Conservation (phyloP, 2,797 vertebrate species). For the Balearica regulorum region DNA sequence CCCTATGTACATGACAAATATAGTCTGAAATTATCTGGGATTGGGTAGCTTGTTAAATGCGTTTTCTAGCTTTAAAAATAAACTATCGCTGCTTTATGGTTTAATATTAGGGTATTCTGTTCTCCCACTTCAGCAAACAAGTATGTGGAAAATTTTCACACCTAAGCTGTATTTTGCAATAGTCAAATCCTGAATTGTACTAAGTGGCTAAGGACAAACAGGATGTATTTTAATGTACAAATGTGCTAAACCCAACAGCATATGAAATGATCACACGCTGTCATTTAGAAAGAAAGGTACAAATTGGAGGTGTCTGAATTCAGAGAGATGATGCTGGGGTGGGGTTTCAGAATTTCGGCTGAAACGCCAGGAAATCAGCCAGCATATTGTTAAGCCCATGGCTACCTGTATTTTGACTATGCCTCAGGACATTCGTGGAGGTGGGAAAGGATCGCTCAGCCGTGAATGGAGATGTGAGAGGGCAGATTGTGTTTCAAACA, state of each 20-base stretch:
- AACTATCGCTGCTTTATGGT: neutral
- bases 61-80: neutral
- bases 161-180: neutral
- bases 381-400: rapidly evolving
- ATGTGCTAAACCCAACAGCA: neutral
- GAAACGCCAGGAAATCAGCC: neutral
- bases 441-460: rapidly evolving
- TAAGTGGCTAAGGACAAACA: neutral
- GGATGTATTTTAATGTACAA: neutral
- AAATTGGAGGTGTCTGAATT: neutral
- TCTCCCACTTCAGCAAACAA: neutral
- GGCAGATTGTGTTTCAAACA: rapidly evolving
- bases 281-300: neutral
- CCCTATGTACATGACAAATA: neutral
- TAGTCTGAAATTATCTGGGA: neutral
- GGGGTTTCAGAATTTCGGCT: neutral
- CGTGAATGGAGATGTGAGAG: rapidly evolving
- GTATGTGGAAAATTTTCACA: neutral
- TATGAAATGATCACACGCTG: neutral
- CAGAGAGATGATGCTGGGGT: neutral
- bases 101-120: neutral
- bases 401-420: neutral
- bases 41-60: neutral
- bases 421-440: rapidly evolving
- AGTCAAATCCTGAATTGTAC: neutral